Base-by-base conservation (phyloP, 2,113 vertebrate genomes). In the Hippocampus zosterae region DNA sequence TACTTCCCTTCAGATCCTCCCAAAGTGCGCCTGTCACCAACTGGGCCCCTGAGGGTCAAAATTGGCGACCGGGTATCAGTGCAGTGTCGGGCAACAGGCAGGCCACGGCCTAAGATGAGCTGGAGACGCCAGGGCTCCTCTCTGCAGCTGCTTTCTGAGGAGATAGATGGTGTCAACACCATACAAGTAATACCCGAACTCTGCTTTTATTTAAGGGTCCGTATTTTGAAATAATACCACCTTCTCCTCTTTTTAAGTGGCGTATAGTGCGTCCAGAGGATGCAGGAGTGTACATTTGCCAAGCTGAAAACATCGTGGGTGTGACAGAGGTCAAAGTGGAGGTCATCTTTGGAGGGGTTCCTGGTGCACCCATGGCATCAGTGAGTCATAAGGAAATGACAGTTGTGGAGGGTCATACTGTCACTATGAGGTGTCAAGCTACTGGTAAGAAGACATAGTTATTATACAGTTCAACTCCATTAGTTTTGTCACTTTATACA, bases 81-180 rank as follows among this genome's bases (percentile, higher is more conserved):
- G 84, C 93, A 94, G 53, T 99, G 97, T 74, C 82, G 88, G 0
- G 95, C 92, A 27, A 77, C 88, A 0, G 97, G 97, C 0, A 94
- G 93, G 62, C 97, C 97, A 0, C 93, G 91, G 1, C 94, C 96
- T 0, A 86, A 90, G 0, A 70, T 95, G 41, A 92, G 86, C 57
- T 99, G 97, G 96, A 92, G 92, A 88, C 93, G 94, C 3, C 69
- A 91, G 1, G 92, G 92, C 27, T 85, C 86, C 69, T 90, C 92
- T 44, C 75, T 90, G 40, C 91, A 93, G 75, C 90, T 95, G 12
- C 88, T 92, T 53, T 90, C 76, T 0, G 72, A 77, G 5, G 87
- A 92, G 18, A 81, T 87, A 0, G 80, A 93, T 61, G 91, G 94
- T 57, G 91, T 88, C 83, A 93, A 81, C 68, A 84, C 72, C 16